Percentiles rank a stretch among this genome's conserved stretches.
Evolutionary conservation across 2,113 vertebrate genomes (phyloP).

Genomic region (Sapayoa aenigma): DNA sequence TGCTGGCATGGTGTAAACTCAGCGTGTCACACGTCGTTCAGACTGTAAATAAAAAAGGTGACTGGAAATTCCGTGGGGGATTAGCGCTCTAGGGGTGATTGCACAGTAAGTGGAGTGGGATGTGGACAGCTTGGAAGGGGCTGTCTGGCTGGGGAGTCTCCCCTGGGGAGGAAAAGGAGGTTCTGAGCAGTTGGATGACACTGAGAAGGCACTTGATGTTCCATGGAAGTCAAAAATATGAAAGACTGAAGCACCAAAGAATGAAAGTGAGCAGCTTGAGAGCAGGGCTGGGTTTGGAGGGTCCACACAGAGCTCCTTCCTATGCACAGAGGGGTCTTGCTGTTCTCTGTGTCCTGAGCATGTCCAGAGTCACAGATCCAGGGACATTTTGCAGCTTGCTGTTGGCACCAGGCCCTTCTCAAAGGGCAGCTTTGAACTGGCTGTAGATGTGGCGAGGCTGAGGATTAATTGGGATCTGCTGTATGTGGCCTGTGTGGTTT

Average conservation of each 20-base stretch:
- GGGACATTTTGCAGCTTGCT: neutral
- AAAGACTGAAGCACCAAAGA: neutral
- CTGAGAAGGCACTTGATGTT: neutral
- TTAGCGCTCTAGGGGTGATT: neutral
- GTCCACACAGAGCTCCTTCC: neutral
- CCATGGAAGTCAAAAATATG: neutral
- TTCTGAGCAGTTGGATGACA: rapidly evolving
- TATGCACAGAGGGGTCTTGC: neutral
- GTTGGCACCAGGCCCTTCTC: neutral
- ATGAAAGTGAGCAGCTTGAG: neutral
- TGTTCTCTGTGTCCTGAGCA: neutral
- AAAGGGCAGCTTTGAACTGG: neutral
- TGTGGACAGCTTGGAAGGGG: neutral
- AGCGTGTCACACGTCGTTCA: neutral
- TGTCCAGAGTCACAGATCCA: neutral
- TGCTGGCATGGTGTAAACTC: neutral
- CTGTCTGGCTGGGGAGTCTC: neutral
- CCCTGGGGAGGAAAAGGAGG: neutral
- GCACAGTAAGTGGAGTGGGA: neutral
- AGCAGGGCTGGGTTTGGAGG: neutral
- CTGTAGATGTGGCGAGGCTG: neutral
- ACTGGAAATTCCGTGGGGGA: neutral
- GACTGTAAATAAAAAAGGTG: neutral
- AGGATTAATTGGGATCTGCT: neutral
- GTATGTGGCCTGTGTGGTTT: neutral